Base-by-base conservation (phyloP, 1,140 invertebrate species). In the Phortica variegata region DNA sequence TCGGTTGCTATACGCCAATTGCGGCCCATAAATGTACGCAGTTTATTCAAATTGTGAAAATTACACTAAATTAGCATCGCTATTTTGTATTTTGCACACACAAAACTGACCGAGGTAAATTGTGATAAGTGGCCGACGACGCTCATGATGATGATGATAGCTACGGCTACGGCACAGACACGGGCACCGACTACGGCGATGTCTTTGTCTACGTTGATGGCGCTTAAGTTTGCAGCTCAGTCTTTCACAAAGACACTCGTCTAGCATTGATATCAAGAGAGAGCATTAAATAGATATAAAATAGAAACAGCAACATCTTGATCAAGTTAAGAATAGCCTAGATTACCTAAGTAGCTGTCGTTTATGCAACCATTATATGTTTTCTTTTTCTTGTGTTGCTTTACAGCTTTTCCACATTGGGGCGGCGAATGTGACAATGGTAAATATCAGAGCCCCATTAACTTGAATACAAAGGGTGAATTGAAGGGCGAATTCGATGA, bases 371-470 rank as follows among this genome's bases (percentile, higher is more conserved):
- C n/a, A 34, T 23, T 20, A 16, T 48, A 19, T 47, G 38, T 29
- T 15, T 17, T 32, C 20, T 17, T 48, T 43, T 7, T 21, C 45
- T 18, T 13, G 34, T 42, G 19, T 19, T 33, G 34, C 7, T 31
- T 26, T 41, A 7, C 34, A 75, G 74, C 58, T 8, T 73, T 70
- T 62, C 79, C 77, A 44, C 60, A 73, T 12, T 81, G 79, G 79
- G 72, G 76, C 16, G 65, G 69, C 21, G 39, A 76, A 17, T 81
- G 79, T 45, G 58, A 72, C 43, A 66, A 10, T 20, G 79, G 79
- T 18, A 68, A 49, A 32, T 56, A 54, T 31, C 79, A 81, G 53
- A 79, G 78, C 29, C 79, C 79, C 3, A 80, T 81, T 10, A 69
- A 79, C 55, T 52, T 81, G 15, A 58, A 61, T 26, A 43, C 45